These are phyloP conservation scores for Nephrocerus scutellatus DNA, from an alignment of 2,888 invertebrate species.

Conservation along the genomic window DNA sequence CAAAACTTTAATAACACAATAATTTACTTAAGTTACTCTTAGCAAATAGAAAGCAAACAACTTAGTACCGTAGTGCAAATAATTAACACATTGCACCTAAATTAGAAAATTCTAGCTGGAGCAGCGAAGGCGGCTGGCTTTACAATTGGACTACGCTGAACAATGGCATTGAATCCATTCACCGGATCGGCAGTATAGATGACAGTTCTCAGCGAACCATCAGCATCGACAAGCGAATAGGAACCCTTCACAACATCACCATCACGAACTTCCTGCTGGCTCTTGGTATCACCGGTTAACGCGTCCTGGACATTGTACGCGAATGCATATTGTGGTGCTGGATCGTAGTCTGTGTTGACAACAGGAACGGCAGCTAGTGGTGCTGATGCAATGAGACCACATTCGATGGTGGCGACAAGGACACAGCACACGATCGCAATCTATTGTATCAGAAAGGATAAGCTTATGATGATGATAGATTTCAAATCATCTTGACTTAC, in stretches of 20 bases:
- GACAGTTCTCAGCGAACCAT: slow-evolving; percentile 38
- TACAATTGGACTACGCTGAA: slow-evolving; percentile 54
- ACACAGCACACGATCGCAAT: slow-evolving; percentile 28
- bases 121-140: too few relatives aligned
- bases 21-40: too few relatives aligned
- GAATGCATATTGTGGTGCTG: slow-evolving; percentile 58
- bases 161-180: slow-evolving; percentile 46
- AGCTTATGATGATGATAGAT: too few relatives aligned
- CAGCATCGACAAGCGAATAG: slow-evolving; percentile 41
- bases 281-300: slow-evolving; percentile 56
- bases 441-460: slow-evolving; percentile 17
- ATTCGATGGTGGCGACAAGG: slow-evolving; percentile 24
- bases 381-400: slow-evolving; percentile 25
- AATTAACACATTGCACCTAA: too few relatives aligned
- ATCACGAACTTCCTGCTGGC: slow-evolving; percentile 52
- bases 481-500: too few relatives aligned
- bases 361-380: slow-evolving; percentile 26
- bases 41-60: too few relatives aligned
- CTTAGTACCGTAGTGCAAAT: too few relatives aligned
- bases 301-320: slow-evolving; percentile 64
- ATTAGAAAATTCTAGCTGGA: too few relatives aligned
- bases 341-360: slow-evolving; percentile 33
- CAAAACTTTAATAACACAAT: too few relatives aligned
- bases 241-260: slow-evolving; percentile 55
- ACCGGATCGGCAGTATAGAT: slow-evolving; percentile 41